A percentile compares a stretch with the other conserved stretches of the same genome.
Conservation (phyloP, 37 sponge, comb jelly and placozoan genomes). For the Cladorhizidae sp. region DNA sequence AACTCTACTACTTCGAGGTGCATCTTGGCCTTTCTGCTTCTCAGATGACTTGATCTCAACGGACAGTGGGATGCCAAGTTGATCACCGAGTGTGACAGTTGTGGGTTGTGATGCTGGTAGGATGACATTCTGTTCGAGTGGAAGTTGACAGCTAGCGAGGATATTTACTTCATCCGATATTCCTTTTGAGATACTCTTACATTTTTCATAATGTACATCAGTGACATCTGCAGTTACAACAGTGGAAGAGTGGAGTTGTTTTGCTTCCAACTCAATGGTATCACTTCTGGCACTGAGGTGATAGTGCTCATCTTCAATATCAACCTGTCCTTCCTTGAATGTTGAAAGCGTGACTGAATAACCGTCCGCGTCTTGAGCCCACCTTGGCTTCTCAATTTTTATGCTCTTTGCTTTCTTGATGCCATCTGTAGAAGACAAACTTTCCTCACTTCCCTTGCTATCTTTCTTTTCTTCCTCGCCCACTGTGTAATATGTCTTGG, state of each 20-base stretch:
- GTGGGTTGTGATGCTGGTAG: not conserved
- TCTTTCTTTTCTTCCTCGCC: constrained; percentile 12
- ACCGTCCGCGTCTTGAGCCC: not conserved
- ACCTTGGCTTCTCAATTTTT: constrained; percentile 11
- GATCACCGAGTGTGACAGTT: not conserved
- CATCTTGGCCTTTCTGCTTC: not conserved
- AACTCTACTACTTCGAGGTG: not conserved
- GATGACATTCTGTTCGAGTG: not conserved
- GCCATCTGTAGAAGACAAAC: not conserved
- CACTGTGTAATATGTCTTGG: constrained; percentile 38
- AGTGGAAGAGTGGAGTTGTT: no score
- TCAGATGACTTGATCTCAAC: not conserved
- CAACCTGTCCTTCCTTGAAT: not conserved
- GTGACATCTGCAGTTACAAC: no score
- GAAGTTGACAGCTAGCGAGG: not conserved
- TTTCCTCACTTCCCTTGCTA: not conserved
- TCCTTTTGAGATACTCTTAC: no score
- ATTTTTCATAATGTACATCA: no score
- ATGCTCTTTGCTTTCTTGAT: constrained; percentile 10
- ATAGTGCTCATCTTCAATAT: constrained; percentile 1
- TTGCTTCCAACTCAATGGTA: not conserved
- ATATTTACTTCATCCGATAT: not conserved
- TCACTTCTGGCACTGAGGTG: not conserved
- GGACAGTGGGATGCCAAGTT: not conserved
- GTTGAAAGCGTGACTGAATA: not conserved